These are phyloP conservation scores for Chauna torquata DNA, from an alignment of 2,113 vertebrate species.

Conservation along the genomic window DNA sequence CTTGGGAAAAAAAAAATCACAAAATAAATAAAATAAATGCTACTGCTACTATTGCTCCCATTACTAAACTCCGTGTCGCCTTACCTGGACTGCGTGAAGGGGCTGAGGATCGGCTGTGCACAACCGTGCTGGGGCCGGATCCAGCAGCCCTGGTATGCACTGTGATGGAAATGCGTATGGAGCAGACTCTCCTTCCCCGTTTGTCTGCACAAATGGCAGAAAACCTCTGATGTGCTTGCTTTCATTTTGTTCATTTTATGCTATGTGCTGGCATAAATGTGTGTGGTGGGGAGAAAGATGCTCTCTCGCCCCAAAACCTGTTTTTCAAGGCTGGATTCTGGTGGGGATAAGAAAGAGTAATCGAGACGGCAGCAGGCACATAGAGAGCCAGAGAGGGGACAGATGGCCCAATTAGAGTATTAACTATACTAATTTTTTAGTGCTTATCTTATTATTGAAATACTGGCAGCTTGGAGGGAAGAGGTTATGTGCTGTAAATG, in stretches of 20 bases:
- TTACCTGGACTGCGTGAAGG: not conserved
- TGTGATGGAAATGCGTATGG: not conserved
- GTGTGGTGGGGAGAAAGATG: not conserved
- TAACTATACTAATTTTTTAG: not conserved
- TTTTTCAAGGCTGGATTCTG: not conserved
- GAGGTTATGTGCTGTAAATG: not conserved
- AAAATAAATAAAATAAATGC: not conserved
- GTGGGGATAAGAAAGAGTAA: not conserved
- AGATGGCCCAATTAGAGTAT: not conserved
- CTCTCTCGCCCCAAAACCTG: not conserved
- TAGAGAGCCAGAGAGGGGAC: not conserved
- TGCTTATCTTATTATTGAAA: not conserved
- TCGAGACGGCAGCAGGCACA: not conserved
- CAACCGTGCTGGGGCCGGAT: not conserved
- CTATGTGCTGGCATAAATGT: not conserved
- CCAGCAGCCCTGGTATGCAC: not conserved
- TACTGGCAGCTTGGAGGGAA: not conserved
- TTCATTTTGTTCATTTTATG: not conserved
- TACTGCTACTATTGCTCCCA: not conserved
- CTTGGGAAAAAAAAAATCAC: not conserved
- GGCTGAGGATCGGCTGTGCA: rapidly evolving
- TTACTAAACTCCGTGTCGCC: not conserved
- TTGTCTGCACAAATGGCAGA: not conserved
- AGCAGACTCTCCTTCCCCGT: not conserved
- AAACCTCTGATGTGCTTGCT: not conserved